Base-by-base conservation (phyloP, 2,888 invertebrate genomes). In the Linnaemya vulpina region DNA sequence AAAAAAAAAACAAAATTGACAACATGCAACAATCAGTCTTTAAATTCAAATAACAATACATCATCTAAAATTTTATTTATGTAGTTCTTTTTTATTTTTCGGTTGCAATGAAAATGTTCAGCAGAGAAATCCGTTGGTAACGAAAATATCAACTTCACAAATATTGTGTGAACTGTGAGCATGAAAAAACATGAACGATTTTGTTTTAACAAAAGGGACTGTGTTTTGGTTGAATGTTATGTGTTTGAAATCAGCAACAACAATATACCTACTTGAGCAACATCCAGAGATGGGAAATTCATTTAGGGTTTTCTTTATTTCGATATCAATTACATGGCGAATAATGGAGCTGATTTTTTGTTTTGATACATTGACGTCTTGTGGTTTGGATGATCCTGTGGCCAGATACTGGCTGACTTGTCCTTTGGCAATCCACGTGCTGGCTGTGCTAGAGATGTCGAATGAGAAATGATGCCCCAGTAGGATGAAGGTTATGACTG, bases 1-100 rank as follows among this genome's bases (percentile, higher is more conserved):
- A 22, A 20, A 84, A 83, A 71, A 38, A 88, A 86, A 88, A 88
- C 87, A 88, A 84, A 83, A 87, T 88, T 89, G 88, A 88, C 90
- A 90, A 87, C 86, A 74, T 82, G 86, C 83, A 85, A 84, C 82
- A 81, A 82, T 78, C 82, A 81, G 81, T 78, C 76, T 82, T 78
- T 80, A 86, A 86, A 83, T 81, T 77, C 77, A 65, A 81, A 81
- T 78, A 84, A 84, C 80, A 85, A 85, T 81, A 78, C 81, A 78
- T 85, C 82, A 85, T 82, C 74, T 58, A 77, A 30, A 80, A 73
- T 68, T 73, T 76, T 76, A 40, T 9, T 65, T 17, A n/a, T n/a
- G n/a, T n/a, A 30, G 30, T 62, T 17, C 17, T 3, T 15, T 11
- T 17, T 17, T 46, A 1, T 60, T 11, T 35, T 25, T 70, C 25